Evolutionary conservation across 2,888 invertebrate genomes (phyloP).

Genomic region (Stomorhina lunata): DNA sequence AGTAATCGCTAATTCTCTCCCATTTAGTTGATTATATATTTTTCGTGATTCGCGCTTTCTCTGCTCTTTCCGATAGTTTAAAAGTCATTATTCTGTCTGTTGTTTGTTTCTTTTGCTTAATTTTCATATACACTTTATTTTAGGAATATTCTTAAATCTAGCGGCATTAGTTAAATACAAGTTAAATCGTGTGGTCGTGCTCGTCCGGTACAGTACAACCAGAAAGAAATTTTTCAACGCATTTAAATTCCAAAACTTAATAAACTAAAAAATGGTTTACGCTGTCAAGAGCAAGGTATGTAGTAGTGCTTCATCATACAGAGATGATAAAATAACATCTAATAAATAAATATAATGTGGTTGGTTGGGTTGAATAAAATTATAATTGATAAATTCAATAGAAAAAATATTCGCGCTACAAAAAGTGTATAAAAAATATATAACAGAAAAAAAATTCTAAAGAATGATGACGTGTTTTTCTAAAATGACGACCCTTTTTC

Average conservation of each 20-base stretch:
- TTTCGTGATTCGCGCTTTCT: neutral
- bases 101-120: neutral
- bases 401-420: neutral
- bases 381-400: constrained; percentile 19
- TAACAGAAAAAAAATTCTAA: neutral
- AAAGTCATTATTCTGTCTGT: neutral
- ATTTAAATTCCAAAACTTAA: constrained; percentile 45
- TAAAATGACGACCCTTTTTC: constrained; percentile 19
- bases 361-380: constrained; percentile 22
- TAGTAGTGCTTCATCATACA: constrained; percentile 11
- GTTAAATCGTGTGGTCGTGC: constrained; percentile 66
- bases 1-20: neutral
- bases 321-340: neutral
- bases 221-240: constrained; percentile 13
- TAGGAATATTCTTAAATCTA: constrained; percentile 1
- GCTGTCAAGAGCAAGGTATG: constrained; percentile 76
- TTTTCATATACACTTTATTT: neutral
- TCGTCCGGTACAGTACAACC: constrained; percentile 24
- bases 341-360: neutral
- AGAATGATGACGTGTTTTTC: constrained; percentile 54
- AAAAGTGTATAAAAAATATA: neutral
- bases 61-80: neutral
- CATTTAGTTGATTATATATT: neutral
- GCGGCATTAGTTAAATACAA: constrained; percentile 68
- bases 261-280: constrained; percentile 75